Evolutionary conservation across 2,888 invertebrate species (phyloP).

Genomic region (Machimus atricapillus): DNA sequence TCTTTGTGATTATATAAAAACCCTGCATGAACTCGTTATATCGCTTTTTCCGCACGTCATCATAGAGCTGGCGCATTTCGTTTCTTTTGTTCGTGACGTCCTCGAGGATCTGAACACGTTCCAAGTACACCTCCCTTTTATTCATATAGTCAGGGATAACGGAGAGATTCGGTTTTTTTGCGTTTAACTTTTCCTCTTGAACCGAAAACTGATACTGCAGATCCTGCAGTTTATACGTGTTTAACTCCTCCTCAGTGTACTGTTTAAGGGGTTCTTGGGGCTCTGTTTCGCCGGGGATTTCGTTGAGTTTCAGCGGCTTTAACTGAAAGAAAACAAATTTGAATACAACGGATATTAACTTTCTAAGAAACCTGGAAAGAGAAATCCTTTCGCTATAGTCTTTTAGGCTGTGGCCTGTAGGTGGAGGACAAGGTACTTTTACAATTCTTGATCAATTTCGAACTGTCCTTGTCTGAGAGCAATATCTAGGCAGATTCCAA

Average conservation of each 20-base stretch:
- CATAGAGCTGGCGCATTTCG: conserved; percentile 75
- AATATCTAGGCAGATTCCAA: no score
- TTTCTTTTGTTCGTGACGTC: conserved; percentile 79
- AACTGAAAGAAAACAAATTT: conserved; percentile 43
- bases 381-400: no score
- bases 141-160: conserved; percentile 76
- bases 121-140: conserved; percentile 76
- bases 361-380: no score
- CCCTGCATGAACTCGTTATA: conserved; percentile 84
- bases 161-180: conserved; percentile 75
- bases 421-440: no score
- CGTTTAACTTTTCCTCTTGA: conserved; percentile 69
- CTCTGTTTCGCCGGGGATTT: conserved; percentile 66
- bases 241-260: conserved; percentile 73
- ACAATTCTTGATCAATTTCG: no score
- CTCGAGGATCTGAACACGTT: conserved; percentile 80
- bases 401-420: no score
- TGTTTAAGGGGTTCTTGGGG: conserved; percentile 65
- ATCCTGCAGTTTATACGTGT: conserved; percentile 66
- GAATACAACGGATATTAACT: no score
- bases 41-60: conserved; percentile 74
- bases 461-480: no score
- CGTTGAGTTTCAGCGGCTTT: conserved; percentile 68
- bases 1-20: conserved; percentile 86
- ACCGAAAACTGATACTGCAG: conserved; percentile 67